Conservation (phyloP, 2,888 invertebrate genomes). For the Epirrhoe alternata region DNA sequence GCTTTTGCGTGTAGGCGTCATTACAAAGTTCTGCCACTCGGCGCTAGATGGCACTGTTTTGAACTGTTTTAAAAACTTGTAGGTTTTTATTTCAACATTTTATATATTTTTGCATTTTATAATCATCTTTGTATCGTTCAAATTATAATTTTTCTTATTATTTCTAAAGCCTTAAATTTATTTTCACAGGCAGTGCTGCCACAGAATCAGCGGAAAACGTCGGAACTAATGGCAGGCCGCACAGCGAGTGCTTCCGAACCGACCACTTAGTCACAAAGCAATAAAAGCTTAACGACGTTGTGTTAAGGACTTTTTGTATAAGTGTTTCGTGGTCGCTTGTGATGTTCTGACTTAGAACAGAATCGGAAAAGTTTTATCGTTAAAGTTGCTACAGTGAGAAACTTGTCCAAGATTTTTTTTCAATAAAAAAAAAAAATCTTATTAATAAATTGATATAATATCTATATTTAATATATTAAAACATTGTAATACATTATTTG, state of each 20-base stretch:
- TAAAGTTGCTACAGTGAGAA: not conserved
- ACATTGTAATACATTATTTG: no score
- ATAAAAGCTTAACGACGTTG: slow-evolving; percentile 61
- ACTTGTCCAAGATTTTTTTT: not conserved
- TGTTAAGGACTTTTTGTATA: slow-evolving; percentile 60
- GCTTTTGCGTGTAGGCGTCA: slow-evolving; percentile 41
- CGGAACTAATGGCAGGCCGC: slow-evolving; percentile 60
- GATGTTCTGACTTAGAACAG: slow-evolving; percentile 44
- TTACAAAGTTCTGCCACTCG: slow-evolving; percentile 69
- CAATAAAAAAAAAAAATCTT: not conserved
- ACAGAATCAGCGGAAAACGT: slow-evolving; percentile 50
- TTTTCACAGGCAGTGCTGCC: slow-evolving; percentile 62
- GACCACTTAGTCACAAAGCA: slow-evolving; percentile 50
- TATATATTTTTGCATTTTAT: not conserved
- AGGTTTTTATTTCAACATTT: not conserved
- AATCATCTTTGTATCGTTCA: slow-evolving; percentile 2
- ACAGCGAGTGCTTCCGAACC: slow-evolving; percentile 38
- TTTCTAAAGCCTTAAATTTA: slow-evolving; percentile 6
- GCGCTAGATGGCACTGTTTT: slow-evolving; percentile 72
- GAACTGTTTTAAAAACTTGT: not conserved
- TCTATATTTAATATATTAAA: no score
- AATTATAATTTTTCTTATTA: not conserved
- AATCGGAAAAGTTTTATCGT: not conserved
- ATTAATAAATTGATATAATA: not conserved
- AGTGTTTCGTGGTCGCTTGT: slow-evolving; percentile 51